A percentile compares a stretch with the other conserved stretches of the same genome.
Conservation (phyloP, 2,797 vertebrate species). For the Luscinia megarhynchos region DNA sequence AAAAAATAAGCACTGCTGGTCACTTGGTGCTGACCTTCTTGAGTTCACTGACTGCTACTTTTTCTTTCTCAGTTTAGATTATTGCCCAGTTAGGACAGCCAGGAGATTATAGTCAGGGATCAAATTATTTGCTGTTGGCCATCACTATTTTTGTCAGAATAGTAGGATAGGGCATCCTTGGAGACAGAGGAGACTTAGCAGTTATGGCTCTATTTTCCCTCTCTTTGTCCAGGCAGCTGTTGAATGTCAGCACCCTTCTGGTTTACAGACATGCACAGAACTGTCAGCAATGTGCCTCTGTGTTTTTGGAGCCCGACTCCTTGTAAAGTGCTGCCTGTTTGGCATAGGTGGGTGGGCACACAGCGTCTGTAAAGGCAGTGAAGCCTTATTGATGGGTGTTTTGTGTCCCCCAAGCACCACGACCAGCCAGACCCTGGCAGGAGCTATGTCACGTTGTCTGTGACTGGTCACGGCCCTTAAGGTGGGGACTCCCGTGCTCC, state of each 20-base stretch:
- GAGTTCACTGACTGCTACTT: not conserved
- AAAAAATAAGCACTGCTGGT: not conserved
- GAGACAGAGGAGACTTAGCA: not conserved
- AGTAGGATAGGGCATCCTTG: not conserved
- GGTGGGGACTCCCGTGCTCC: not conserved
- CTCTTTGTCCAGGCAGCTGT: not conserved
- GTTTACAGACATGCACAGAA: not conserved
- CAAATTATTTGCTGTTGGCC: not conserved
- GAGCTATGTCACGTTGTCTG: not conserved
- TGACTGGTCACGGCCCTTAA: fast-evolving
- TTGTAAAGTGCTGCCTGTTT: not conserved
- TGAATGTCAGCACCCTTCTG: not conserved
- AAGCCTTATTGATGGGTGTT: fast-evolving
- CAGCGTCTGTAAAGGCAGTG: not conserved
- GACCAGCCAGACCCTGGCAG: not conserved
- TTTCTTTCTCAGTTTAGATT: not conserved
- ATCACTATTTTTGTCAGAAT: not conserved
- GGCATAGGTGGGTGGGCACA: not conserved
- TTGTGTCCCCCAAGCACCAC: not conserved
- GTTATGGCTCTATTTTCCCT: not conserved
- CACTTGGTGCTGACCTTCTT: not conserved
- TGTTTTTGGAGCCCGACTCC: not conserved
- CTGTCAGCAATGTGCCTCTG: not conserved
- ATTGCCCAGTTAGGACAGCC: not conserved
- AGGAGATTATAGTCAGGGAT: not conserved